phyloP scores from a whole-genome alignment of 1,140 invertebrate genomes.

The Neodiprion pinetum region DNA sequence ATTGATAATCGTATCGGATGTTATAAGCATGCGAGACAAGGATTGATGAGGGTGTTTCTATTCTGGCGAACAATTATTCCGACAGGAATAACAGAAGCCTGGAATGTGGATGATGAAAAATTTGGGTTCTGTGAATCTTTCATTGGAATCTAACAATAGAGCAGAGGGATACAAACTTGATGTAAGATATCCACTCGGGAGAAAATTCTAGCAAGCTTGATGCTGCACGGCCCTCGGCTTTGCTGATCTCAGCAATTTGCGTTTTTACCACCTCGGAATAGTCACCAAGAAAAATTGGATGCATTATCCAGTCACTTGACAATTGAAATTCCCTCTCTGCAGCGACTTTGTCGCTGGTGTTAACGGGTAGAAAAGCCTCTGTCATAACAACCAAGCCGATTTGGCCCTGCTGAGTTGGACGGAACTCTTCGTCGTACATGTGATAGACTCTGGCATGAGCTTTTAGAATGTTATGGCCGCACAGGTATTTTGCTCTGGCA shows the following conservation, averaged over 20 bases:
- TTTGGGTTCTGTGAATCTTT: neutral
- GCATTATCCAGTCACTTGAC: neutral
- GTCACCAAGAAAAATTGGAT: neutral
- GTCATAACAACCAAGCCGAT: constrained; percentile 51
- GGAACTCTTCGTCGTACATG: constrained; percentile 63
- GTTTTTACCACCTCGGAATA: neutral
- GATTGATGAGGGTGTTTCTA: too few species aligned
- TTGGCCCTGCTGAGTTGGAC: constrained; percentile 54
- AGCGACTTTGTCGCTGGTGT: constrained; percentile 35
- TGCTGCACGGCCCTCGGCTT: neutral
- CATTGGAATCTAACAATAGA: too few species aligned
- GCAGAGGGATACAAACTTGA: neutral
- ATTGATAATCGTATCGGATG: constrained; percentile 43
- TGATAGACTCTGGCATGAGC: constrained; percentile 66
- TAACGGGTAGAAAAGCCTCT: constrained; percentile 29
- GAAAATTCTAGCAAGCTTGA: neutral
- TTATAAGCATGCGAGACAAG: neutral
- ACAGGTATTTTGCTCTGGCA: constrained; percentile 61
- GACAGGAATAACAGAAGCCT: neutral
- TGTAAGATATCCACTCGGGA: neutral
- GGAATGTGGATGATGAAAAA: neutral
- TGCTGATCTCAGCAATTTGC: neutral
- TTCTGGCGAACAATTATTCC: neutral
- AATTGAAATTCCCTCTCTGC: neutral
- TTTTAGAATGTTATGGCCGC: constrained; percentile 64